Evolutionary conservation across 2,113 vertebrate species (phyloP).

Genomic region (Rutilus rutilus): DNA sequence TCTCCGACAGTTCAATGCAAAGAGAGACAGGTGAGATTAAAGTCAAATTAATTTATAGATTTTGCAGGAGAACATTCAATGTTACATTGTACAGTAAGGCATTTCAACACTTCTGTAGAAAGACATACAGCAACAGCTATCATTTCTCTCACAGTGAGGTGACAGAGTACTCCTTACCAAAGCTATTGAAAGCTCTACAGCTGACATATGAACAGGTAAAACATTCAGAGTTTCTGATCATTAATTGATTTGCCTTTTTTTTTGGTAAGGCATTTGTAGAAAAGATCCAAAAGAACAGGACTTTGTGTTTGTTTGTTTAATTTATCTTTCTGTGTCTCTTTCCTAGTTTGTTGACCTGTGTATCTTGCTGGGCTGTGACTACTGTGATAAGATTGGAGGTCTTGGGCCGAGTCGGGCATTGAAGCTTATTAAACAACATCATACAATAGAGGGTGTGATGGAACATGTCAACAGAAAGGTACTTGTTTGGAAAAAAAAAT

Average conservation of each 20-base stretch:
- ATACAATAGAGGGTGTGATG: slow-evolving; percentile 76
- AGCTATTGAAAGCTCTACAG: slow-evolving; percentile 70
- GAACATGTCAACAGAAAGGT: slow-evolving; percentile 75
- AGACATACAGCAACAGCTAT: not conserved
- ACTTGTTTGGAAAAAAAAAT: not conserved
- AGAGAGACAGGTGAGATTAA: slow-evolving; percentile 66
- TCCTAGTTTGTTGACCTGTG: slow-evolving; percentile 84
- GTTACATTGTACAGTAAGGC: not conserved
- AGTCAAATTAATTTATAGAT: not conserved
- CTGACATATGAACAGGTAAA: slow-evolving; percentile 77
- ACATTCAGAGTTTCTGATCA: not conserved
- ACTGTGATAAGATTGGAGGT: slow-evolving; percentile 78
- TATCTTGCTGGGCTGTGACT: slow-evolving; percentile 85
- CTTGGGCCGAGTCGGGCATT: slow-evolving; percentile 79
- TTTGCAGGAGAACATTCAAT: not conserved
- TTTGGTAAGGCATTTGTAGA: too few relatives aligned
- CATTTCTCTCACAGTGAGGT: slow-evolving; percentile 67
- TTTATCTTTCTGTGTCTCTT: slow-evolving; percentile 21
- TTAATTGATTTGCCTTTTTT: not conserved
- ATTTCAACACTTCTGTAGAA: not conserved
- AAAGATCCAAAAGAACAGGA: not conserved
- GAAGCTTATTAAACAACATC: slow-evolving; percentile 76
- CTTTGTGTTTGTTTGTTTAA: not conserved
- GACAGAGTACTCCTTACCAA: slow-evolving; percentile 77
- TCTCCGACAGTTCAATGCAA: slow-evolving; percentile 77